Percentiles rank a stretch among this genome's conserved stretches.
Evolutionary conservation across 2,888 invertebrate species (phyloP).

Genomic region (Dynastes maya): DNA sequence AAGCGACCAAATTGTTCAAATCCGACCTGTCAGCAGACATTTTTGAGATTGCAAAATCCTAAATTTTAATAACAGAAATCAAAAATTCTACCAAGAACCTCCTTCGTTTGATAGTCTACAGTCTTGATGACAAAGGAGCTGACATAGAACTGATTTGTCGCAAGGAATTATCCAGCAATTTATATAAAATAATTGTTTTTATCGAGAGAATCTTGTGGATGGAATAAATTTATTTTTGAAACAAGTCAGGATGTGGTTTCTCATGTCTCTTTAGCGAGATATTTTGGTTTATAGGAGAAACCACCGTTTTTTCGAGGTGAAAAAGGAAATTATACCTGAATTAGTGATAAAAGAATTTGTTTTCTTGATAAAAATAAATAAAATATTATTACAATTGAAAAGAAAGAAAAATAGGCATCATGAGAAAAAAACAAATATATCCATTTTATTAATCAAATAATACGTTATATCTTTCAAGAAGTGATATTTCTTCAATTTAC

Average conservation of each 20-base stretch:
- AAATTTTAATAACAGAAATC: background rate
- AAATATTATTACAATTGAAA: no score
- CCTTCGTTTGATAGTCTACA: background rate
- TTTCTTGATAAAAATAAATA: background rate
- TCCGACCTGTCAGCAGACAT: constrained; percentile 51
- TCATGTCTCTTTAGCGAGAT: background rate
- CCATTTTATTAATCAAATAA: no score
- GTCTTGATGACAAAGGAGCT: background rate
- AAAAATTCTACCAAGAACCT: background rate
- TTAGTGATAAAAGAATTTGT: background rate
- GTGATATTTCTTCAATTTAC: no score
- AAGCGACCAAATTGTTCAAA: constrained; percentile 75
- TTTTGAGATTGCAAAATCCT: no score
- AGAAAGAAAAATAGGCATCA: no score
- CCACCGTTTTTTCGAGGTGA: constrained; percentile 3
- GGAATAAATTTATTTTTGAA: background rate
- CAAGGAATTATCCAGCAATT: no score
- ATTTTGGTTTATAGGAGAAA: background rate
- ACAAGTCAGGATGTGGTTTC: background rate
- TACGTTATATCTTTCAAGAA: no score
- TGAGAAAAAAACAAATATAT: no score
- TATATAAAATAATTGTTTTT: no score
- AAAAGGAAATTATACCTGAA: background rate
- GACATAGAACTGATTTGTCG: background rate
- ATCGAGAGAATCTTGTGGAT: no score